Evolutionary conservation across 2,113 vertebrate genomes (phyloP).

Genomic region (Microtus montanus): DNA sequence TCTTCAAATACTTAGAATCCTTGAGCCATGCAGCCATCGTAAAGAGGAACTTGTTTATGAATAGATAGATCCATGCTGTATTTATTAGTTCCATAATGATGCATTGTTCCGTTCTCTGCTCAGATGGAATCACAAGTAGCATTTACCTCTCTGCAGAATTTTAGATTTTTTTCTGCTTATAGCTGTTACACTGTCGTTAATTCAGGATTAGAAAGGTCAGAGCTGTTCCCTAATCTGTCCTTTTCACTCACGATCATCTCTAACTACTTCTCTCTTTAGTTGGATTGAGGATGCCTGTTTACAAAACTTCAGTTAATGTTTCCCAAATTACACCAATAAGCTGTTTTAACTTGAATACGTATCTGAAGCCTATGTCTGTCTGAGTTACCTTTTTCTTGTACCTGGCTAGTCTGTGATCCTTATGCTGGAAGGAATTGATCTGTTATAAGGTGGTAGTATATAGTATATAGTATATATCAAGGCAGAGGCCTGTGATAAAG

Average conservation of each 20-base stretch:
- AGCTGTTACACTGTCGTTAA: neutral
- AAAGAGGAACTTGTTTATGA: neutral
- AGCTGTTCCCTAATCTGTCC: neutral
- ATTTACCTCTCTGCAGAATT: neutral
- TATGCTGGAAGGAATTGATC: conserved; percentile 62
- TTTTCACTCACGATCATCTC: neutral
- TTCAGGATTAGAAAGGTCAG: neutral
- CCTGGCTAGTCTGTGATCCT: conserved; percentile 74
- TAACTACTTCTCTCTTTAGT: neutral
- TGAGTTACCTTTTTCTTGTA: conserved; percentile 47
- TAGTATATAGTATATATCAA: neutral
- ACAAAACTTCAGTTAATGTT: neutral
- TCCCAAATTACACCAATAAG: neutral
- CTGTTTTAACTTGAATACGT: neutral
- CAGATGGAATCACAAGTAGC: neutral
- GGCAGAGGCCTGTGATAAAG: conserved; percentile 76
- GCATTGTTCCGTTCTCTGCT: neutral
- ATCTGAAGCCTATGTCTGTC: conserved; percentile 56
- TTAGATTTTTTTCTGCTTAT: neutral
- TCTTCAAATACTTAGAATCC: neutral
- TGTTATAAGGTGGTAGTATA: conserved; percentile 67
- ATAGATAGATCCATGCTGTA: neutral
- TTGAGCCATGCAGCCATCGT: neutral
- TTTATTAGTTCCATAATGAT: neutral
- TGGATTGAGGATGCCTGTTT: neutral